Evolutionary conservation across 2,888 invertebrate species (phyloP), one percentile per base, ranked within the genome.

Genomic region (Dolichomitus sp.): DNA sequence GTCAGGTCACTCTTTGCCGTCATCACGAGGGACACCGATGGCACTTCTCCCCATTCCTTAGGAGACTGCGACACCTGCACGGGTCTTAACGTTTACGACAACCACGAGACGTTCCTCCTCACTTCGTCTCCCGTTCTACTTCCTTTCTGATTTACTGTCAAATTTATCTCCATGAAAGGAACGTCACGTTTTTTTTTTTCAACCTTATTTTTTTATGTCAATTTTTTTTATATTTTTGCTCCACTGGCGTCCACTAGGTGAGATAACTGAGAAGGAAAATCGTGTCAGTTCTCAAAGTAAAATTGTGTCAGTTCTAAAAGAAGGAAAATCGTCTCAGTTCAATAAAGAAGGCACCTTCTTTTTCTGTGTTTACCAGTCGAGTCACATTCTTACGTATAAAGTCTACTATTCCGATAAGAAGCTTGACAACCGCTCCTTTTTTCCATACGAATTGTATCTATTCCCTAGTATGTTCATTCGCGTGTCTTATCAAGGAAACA

Each of bases 391-490:
- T 23, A 50, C 61, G 52, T 69, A 45, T 63, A 45, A 63, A 75
- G 63, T 80, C 69, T 69, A 75, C 52, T 50, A 23, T 57, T 48
- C 70, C 69, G 69, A 75, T 70, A 75, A 75, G 69, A 63, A 19
- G 42, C 30, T n/a, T 45, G 19, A 63, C 40, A 50, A 30, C n/a
- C 23, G 63, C 27, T 40, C 63, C 42, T 33, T 50, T 30, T 42
- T 17, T 14, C 17, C 9, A 7, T 17, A 12, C 59, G 17, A 54
- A 48, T 68, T 52, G 48, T 48, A 54, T 57, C 17, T 69, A 37
- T 66, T n/a, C n/a, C 23, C 30, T 27, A 30, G 11, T 3, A 48
- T n/a, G 23, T n/a, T 11, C 27, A 54, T 69, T 75, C 50, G 42
- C 23, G 37, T 45, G 48, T 54, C 81, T 76, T 76, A 81, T 81